Evolutionary conservation across 1,140 invertebrate species (phyloP), one percentile per base, ranked within the genome.

Genomic region (Leptinotarsa defecta): DNA sequence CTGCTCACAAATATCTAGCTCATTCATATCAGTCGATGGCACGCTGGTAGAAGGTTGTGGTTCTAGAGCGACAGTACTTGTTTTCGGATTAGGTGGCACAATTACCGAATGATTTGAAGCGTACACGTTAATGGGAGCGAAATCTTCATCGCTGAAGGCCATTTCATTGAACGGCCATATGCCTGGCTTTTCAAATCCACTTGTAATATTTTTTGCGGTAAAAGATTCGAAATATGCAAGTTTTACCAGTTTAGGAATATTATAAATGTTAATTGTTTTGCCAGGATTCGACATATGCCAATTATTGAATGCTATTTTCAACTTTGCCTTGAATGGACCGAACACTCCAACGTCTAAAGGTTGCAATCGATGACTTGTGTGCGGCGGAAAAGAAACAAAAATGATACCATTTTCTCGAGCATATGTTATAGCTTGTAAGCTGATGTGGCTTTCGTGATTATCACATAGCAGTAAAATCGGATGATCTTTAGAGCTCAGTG

Each of bases 351-450:
- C 80, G 76, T 86, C 85, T n/a, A 86, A 74, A 4, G 85, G 85
- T 75, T 87, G 85, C 34, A 87, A 68, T 74, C 81, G 80, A 74
- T 87, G 86, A 20, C 82, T 83, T 72, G 77, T 81, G 73, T 85
- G 84, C 61, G 84, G 82, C 13, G 71, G 83, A 75, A 82, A 82
- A 20, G 85, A 79, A 6, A 86, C 74, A 20, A 84, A 79, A 13
- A 86, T 73, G 19, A 86, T 79, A 84, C 81, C 79, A 80, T 85
- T 79, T 22, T 86, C 76, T 61, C 81, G 20, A 24, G 8, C n/a
- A 27, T 71, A 73, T 64, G 61, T 85, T 75, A 13, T 81, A 74
- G 61, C 82, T 76, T 4, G 85, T 15, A 13, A 8, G 49, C 57
- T 20, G 27, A 63, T 75, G 70, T 48, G 57, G 62, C 13, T 70